Evolutionary conservation across 2,797 vertebrate species (phyloP), one percentile per base, ranked within the genome.

Genomic region (Rallus crepitans): DNA sequence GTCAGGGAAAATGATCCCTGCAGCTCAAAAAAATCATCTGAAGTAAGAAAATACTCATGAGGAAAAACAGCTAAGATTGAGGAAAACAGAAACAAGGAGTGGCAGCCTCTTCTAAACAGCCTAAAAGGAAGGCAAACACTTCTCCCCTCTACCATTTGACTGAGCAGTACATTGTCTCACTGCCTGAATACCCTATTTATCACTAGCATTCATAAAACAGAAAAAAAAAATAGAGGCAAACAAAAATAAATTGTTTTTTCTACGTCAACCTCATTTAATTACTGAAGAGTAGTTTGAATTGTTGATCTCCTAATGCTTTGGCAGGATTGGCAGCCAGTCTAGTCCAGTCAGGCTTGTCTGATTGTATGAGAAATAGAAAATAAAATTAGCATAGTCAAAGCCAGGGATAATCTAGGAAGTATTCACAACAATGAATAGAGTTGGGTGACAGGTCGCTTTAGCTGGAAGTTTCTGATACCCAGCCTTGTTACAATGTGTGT

Each of bases 351-450:
- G 82, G 77, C 66, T 91, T 90, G 76, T 31, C 69, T 94, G 85
- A 91, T 47, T 65, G n/a, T 60, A 79, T 33, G 39, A 91, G 85
- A 94, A 93, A 91, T 31, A 75, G 71, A 89, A 96, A 94, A 93
- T 93, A 93, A 93, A 94, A 96, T 82, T 91, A 93, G 79, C 91
- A 91, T 79, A 95, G 82, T 69, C 70, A 93, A 91, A 95, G 85
- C 16, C n/a, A 86, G 52, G 59, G 82, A 94, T 83, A 91, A 93
- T 91, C 85, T 95, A 45, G 90, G 77, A 94, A 95, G 82, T 82
- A 94, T 66, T 94, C 89, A 94, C 82, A 91, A 16, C 81, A 84
- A 90, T 79, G 89, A 96, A 96, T 19, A 83, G 87, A 90, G 39
- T 23, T 93, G 39, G 85, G 70, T 88, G 72, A 91, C 89, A 94